phyloP scores from a whole-genome alignment of 2,888 invertebrate genomes.

The Lottia scabra region DNA sequence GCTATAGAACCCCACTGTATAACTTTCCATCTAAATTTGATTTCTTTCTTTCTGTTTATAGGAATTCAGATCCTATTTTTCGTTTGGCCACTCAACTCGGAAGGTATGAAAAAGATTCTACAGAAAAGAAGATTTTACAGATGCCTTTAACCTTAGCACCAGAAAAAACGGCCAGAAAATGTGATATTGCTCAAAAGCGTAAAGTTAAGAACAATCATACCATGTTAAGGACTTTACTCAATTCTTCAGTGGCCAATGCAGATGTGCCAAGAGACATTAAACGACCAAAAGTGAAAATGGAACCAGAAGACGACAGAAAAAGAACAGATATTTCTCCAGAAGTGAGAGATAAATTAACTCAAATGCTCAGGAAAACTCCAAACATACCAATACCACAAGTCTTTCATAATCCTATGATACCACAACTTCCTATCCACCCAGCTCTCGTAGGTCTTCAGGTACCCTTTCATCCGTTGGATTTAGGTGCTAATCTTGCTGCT shows the following conservation, averaged over 20 bases:
- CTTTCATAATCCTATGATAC: conserved; percentile 3
- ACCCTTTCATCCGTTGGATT: too few relatives aligned
- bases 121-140: conserved; percentile 73
- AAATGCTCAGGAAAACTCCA: conserved; percentile 2
- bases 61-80: conserved; percentile 86
- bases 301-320: background rate
- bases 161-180: too few relatives aligned
- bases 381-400: background rate
- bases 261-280: background rate
- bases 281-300: background rate
- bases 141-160: conserved; percentile 19
- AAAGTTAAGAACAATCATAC: too few relatives aligned
- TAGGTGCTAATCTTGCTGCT: too few relatives aligned
- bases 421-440: background rate
- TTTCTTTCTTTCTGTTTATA: conserved; percentile 42
- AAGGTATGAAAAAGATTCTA: conserved; percentile 81
- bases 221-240: too few relatives aligned
- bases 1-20: too few relatives aligned
- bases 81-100: conserved; percentile 82
- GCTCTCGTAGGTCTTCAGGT: too few relatives aligned
- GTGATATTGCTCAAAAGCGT: too few relatives aligned
- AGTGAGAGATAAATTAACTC: background rate
- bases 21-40: too few relatives aligned
- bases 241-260: too few relatives aligned
- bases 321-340: background rate